Base-by-base conservation (phyloP, 2,113 vertebrate species). In the Phasianus colchicus region DNA sequence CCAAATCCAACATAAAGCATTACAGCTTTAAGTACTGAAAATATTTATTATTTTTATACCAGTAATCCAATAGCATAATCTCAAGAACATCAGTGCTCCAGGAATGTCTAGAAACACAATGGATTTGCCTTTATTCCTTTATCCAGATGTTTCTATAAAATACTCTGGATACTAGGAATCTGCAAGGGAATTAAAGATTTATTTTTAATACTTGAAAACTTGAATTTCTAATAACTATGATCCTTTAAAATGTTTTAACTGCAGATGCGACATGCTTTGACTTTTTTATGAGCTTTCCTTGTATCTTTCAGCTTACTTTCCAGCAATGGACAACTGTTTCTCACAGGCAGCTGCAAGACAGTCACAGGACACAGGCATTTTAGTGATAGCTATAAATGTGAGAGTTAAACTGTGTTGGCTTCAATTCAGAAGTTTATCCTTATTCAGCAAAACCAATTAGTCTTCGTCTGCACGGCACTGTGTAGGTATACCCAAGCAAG, bases 41-140 rank as follows among this genome's bases (percentile, higher is more conserved):
- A 97, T 98, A 97, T 98, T 98, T 98, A 98, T 98, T 97, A 98
- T 98, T 97, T 97, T 96, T 95, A 96, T 89, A 96, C 95, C 97
- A 97, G 97, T 98, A 98, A 98, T 98, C 97, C 97, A 97, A 97
- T 96, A 96, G 92, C 97, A 96, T 98, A 98, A 98, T 98, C 97
- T 97, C 97, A 97, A 97, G 97, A 97, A 97, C 96, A 95, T 96
- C 94, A 90, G 79, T 94, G 96, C 95, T 96, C 87, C 94, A 96
- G 97, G 97, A 97, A 97, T 96, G 96, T 98, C 97, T 98, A 96
- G 84, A 94, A 97, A 95, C 89, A 92, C 94, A 86, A 67, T 93
- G 93, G 97, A 97, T 98, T 98, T 97, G 96, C 91, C 43, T 93
- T 92, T 96, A 98, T 96, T 96, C 94, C 92, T 98, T 98, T 90